A percentile compares a stretch with the other conserved stretches of the same genome.
Conservation (phyloP, 2,888 invertebrate genomes). For the Brenthis ino region DNA sequence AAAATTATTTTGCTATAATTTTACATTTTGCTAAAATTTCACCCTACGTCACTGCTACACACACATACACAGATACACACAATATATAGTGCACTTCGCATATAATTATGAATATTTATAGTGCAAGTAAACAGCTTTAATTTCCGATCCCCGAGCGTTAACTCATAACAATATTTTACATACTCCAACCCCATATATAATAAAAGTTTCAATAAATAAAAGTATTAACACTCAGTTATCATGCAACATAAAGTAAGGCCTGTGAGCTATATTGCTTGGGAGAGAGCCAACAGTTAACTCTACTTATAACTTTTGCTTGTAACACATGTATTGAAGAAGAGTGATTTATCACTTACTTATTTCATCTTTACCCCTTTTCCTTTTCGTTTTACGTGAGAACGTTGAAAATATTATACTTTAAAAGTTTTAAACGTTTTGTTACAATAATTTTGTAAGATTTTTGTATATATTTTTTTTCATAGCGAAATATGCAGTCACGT, state of each 20-base stretch:
- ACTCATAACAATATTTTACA: not conserved
- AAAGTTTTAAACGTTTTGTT: not conserved
- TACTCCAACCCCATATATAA: not conserved
- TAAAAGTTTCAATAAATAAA: constrained; percentile 13
- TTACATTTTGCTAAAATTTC: too few relatives aligned
- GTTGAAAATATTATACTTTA: not conserved
- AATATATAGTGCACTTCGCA: too few relatives aligned
- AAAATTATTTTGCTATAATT: too few relatives aligned
- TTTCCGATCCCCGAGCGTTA: too few relatives aligned
- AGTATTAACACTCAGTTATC: constrained; percentile 14
- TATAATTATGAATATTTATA: too few relatives aligned
- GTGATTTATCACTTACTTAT: constrained; percentile 17
- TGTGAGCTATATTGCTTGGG: constrained; percentile 15
- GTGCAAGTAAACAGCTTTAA: too few relatives aligned
- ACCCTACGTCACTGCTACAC: too few relatives aligned
- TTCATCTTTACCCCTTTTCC: constrained; percentile 1
- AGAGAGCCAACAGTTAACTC: constrained; percentile 1
- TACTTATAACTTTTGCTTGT: constrained; percentile 18
- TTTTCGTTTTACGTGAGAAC: not conserved
- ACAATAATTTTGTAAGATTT: too few relatives aligned
- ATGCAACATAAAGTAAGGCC: constrained; percentile 4
- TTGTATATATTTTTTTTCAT: too few relatives aligned
- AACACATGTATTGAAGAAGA: constrained; percentile 33
- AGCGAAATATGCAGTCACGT: too few relatives aligned
- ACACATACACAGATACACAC: too few relatives aligned